Percentiles rank a stretch among this genome's conserved stretches.
phyloP scores from a whole-genome alignment of 2,797 vertebrate species.

The Onychomys torridus region DNA sequence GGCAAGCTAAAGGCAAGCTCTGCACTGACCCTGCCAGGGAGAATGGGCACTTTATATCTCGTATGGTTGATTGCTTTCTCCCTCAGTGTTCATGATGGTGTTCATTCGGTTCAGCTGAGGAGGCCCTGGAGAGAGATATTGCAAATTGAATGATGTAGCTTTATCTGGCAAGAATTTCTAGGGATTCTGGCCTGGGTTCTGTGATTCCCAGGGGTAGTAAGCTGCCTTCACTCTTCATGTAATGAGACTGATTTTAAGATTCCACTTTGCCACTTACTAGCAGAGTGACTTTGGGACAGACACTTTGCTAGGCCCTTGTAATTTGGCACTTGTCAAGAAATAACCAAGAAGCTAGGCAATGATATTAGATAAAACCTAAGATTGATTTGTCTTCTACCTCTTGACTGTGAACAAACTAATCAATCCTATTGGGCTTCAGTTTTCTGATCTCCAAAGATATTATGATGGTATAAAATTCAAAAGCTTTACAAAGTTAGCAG shows the following conservation, averaged over 20 bases:
- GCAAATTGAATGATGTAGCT: constrained; percentile 63
- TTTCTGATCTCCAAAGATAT: neutral
- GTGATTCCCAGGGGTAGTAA: neutral
- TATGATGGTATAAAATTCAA: neutral
- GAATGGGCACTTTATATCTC: constrained; percentile 64
- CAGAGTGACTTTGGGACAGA: constrained; percentile 46
- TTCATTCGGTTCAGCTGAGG: constrained; percentile 62
- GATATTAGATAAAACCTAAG: neutral
- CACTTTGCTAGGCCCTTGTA: neutral
- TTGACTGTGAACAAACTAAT: neutral
- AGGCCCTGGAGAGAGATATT: constrained; percentile 65
- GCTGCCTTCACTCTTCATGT: neutral
- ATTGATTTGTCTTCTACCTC: neutral
- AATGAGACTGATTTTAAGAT: neutral
- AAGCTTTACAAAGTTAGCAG: neutral
- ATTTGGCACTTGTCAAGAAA: neutral
- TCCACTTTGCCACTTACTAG: neutral
- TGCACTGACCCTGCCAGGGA: constrained; percentile 67
- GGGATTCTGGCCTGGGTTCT: constrained; percentile 18
- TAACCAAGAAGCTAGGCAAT: neutral
- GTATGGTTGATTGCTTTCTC: constrained; percentile 63
- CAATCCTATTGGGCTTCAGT: neutral
- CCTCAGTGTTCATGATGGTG: constrained; percentile 44
- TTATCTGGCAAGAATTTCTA: constrained; percentile 61
- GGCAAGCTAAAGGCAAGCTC: constrained; percentile 45